A percentile compares a stretch with the other conserved stretches of the same genome.
Evolutionary conservation across 2,113 vertebrate species (phyloP).

Genomic region (Cercocebus atys): DNA sequence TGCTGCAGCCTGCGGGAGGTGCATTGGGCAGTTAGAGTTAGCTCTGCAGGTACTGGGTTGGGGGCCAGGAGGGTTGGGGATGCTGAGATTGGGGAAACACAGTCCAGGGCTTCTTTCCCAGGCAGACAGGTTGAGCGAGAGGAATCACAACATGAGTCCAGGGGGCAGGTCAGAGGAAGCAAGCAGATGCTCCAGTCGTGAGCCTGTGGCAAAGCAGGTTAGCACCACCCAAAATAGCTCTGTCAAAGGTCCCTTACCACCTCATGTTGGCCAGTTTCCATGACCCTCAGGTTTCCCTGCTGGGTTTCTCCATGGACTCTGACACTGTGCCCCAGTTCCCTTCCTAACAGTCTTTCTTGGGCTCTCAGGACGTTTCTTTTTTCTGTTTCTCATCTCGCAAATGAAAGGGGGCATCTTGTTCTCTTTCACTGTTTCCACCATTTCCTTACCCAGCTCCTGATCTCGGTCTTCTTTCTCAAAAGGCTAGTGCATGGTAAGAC

Average conservation of each 20-base stretch:
- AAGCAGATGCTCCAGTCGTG: background rate
- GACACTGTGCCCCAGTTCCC: background rate
- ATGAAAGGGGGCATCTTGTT: background rate
- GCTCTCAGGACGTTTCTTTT: background rate
- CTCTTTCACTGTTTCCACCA: background rate
- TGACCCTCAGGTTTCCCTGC: background rate
- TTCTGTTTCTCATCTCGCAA: background rate
- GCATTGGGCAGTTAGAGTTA: background rate
- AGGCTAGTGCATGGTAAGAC: background rate
- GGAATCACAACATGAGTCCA: background rate
- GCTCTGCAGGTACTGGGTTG: background rate
- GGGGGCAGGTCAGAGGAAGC: background rate
- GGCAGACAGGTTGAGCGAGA: background rate
- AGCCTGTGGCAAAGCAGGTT: background rate
- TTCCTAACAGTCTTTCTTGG: background rate
- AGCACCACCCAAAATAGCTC: background rate
- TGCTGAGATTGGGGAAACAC: background rate
- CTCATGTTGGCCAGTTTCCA: background rate
- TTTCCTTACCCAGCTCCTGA: background rate
- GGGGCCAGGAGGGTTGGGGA: background rate
- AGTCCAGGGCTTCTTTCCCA: background rate
- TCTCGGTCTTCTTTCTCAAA: background rate
- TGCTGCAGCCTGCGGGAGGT: background rate
- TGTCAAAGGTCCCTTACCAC: background rate
- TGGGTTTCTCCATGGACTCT: background rate